Percentiles rank a stretch among this genome's conserved stretches.
Conservation (phyloP, 2,888 invertebrate genomes). For the Pantelozetes paolii region DNA sequence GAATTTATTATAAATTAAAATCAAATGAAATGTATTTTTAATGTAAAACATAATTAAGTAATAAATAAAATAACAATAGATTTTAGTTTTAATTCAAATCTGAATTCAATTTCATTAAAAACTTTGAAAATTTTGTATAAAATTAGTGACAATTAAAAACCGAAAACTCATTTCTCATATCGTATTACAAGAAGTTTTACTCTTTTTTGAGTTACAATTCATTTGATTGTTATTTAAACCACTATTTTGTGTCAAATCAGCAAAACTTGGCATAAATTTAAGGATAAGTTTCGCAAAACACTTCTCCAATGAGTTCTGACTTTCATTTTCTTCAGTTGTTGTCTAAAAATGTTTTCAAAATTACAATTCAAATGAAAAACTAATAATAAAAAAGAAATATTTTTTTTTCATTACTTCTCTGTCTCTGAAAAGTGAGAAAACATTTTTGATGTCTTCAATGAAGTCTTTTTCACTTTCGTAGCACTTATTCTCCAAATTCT, state of each 20-base stretch:
- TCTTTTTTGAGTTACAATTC: background rate
- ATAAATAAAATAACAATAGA: no score
- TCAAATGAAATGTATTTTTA: no score
- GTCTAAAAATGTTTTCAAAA: background rate
- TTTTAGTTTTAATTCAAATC: no score
- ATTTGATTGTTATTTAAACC: background rate
- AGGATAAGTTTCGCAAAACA: background rate
- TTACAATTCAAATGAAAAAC: background rate
- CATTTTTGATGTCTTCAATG: background rate
- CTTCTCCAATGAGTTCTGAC: background rate
- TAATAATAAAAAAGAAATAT: background rate
- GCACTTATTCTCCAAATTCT: background rate
- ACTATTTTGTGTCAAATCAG: background rate
- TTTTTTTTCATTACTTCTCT: slow-evolving; percentile 1
- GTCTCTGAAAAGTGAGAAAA: background rate
- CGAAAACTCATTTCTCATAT: no score
- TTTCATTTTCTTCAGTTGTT: background rate
- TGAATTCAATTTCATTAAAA: no score
- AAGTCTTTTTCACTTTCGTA: background rate
- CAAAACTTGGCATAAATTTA: slow-evolving; percentile 3
- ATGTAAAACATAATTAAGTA: no score
- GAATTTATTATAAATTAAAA: no score
- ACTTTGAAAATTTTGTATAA: no score
- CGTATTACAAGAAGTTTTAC: background rate
- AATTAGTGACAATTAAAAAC: no score